Evolutionary conservation across 2,113 vertebrate genomes (phyloP).

Genomic region (Atherinomorus stipes): DNA sequence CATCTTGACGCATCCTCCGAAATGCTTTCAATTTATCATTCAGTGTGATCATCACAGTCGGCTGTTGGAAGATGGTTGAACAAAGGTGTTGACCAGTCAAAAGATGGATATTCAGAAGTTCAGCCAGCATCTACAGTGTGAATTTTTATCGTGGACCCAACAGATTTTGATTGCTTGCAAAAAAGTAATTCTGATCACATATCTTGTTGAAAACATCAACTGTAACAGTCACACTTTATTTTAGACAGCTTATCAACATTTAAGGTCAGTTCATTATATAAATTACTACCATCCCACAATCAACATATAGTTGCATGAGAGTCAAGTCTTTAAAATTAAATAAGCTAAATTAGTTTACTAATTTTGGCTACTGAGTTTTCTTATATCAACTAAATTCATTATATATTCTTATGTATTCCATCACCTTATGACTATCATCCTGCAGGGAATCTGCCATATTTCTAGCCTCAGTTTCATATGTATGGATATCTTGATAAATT

Average conservation of each 20-base stretch:
- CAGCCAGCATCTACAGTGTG: background rate
- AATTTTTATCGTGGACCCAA: slow-evolving; percentile 19
- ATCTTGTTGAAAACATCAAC: slow-evolving; percentile 49
- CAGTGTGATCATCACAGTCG: slow-evolving; percentile 41
- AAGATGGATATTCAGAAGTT: slow-evolving; percentile 39
- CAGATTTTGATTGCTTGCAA: slow-evolving; percentile 18
- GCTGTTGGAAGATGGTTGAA: slow-evolving; percentile 4
- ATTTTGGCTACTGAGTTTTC: slow-evolving; percentile 20
- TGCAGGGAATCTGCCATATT: slow-evolving; percentile 21
- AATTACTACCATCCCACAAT: slow-evolving; percentile 39
- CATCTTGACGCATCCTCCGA: slow-evolving; percentile 51
- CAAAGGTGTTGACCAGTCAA: slow-evolving; percentile 37
- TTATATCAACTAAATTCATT: slow-evolving; percentile 3
- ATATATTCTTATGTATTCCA: slow-evolving; percentile 18
- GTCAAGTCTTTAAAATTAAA: slow-evolving; percentile 34
- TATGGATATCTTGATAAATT: slow-evolving; percentile 41
- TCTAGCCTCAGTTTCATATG: slow-evolving; percentile 31
- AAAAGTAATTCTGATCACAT: slow-evolving; percentile 35
- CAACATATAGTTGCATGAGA: slow-evolving; percentile 36
- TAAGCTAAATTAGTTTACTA: slow-evolving; percentile 45
- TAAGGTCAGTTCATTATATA: slow-evolving; percentile 44
- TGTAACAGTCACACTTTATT: slow-evolving; percentile 65
- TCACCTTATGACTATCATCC: slow-evolving; percentile 16
- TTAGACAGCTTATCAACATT: slow-evolving; percentile 56
- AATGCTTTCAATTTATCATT: slow-evolving; percentile 66